Base-by-base conservation (phyloP, 2,113 vertebrate species). In the Carlito syrichta region DNA sequence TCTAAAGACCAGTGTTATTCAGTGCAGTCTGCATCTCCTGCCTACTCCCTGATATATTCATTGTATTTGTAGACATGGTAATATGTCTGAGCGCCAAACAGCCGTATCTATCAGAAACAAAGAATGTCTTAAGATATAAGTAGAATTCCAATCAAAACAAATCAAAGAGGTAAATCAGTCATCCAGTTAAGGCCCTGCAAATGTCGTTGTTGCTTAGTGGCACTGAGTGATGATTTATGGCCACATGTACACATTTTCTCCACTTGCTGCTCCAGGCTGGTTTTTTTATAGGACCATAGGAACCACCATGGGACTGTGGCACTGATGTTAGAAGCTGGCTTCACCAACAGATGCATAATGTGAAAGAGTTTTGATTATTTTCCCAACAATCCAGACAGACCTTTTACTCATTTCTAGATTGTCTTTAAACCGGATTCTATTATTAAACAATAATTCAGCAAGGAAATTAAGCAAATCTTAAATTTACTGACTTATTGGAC, bases 121-220 rank as follows among this genome's bases (percentile, higher is more conserved):
- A 97, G n/a, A 77, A 8, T 93, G 6, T 95, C 95, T 69, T 96
- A 30, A 68, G 13, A 9, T 84, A 32, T 20, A 68, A 95, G 48
- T 84, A 92, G 30, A 12, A 90, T 96, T 86, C 43, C 63, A 68
- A 43, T 93, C 23, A 91, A 69, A 98, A 87, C 0, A 85, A 52
- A 56, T n/a, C 13, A 52, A 54, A 73, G 2, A 86, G 66, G 12
- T 88, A 20, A 56, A 30, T 95, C 56, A 52, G 88, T 88, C 50
- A 0, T 35, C 27, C 84, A 20, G 23, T 71, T 96, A 63, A 3
- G 76, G 7, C 48, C 30, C 66, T 85, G 16, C 94, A 96, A n/a
- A 52, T n/a, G 62, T 85, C 60, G 10, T n/a, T 94, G 11, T 84
- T 69, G 2, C 50, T 43, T 84, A 0, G 0, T 90, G 68, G 11